These are phyloP conservation scores for Coelopa pilipes DNA, from an alignment of 2,888 invertebrate genomes.

Conservation along the genomic window DNA sequence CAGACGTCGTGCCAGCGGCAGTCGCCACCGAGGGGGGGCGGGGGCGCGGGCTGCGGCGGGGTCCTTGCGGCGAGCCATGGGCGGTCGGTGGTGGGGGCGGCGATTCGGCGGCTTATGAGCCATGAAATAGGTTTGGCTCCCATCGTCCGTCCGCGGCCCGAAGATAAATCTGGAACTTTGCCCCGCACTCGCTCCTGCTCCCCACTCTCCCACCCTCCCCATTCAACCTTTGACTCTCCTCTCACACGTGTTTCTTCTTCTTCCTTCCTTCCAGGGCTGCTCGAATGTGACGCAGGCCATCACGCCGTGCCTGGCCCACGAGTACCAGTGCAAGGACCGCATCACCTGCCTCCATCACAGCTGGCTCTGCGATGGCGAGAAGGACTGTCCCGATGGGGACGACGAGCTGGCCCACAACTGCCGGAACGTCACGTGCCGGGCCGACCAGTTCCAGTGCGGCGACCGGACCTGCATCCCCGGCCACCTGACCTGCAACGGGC, in stretches of 20 bases:
- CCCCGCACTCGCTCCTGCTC: no score
- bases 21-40: no score
- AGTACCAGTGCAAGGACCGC: slow-evolving; percentile 83
- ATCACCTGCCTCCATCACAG: slow-evolving; percentile 82
- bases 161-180: no score
- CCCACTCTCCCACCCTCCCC: not conserved
- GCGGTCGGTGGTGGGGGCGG: no score
- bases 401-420: slow-evolving; percentile 78
- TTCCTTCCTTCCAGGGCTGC: slow-evolving; percentile 70
- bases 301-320: slow-evolving; percentile 77
- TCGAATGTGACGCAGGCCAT: slow-evolving; percentile 68
- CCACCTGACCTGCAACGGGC: slow-evolving; percentile 84
- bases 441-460: slow-evolving; percentile 88
- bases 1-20: no score
- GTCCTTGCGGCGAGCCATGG: no score
- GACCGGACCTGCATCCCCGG: slow-evolving; percentile 84
- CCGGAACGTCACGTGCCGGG: slow-evolving; percentile 80
- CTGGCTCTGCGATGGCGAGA: slow-evolving; percentile 88
- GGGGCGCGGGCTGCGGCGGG: no score
- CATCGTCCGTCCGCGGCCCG: no score
- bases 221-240: slow-evolving; percentile 1
- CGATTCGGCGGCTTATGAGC: no score
- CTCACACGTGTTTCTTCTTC: not conserved
- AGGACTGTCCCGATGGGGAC: slow-evolving; percentile 84
- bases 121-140: no score